Conservation (phyloP, 2,113 vertebrate genomes). For the Crypturellus undulatus region DNA sequence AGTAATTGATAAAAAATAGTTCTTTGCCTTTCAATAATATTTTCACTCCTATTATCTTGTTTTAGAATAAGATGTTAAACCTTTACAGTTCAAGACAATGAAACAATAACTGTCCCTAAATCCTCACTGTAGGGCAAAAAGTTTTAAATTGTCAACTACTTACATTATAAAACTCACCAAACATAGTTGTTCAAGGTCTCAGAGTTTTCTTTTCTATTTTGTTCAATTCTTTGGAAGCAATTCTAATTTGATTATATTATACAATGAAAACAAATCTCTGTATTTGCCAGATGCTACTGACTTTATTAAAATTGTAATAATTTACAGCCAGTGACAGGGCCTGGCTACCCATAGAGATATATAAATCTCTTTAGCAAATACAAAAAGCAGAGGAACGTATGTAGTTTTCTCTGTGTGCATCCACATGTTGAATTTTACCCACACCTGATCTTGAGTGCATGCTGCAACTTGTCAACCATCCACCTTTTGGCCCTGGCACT, state of each 20-base stretch:
- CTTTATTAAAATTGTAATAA: constrained; percentile 2
- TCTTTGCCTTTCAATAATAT: constrained; percentile 29
- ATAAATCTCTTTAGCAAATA: not conserved
- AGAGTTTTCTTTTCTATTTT: constrained; percentile 19
- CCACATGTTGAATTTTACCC: not conserved
- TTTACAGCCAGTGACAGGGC: not conserved
- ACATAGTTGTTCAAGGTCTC: not conserved
- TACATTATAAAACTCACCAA: not conserved
- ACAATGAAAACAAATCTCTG: not conserved
- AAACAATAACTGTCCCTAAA: constrained; percentile 18
- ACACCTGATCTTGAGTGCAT: not conserved
- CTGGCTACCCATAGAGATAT: not conserved
- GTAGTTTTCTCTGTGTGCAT: not conserved
- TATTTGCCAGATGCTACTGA: not conserved
- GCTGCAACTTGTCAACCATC: not conserved
- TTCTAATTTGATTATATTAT: not conserved
- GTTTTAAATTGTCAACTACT: not conserved
- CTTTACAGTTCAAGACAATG: not conserved
- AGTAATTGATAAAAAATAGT: constrained; percentile 59
- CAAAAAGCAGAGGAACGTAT: not conserved
- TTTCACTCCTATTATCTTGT: constrained; percentile 24
- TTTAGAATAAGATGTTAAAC: constrained; percentile 39
- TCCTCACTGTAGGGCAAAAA: not conserved
- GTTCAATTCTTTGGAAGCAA: not conserved
- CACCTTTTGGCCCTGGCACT: not conserved